phyloP scores from a whole-genome alignment of 2,797 vertebrate genomes.

The Syndactyla subalaris region DNA sequence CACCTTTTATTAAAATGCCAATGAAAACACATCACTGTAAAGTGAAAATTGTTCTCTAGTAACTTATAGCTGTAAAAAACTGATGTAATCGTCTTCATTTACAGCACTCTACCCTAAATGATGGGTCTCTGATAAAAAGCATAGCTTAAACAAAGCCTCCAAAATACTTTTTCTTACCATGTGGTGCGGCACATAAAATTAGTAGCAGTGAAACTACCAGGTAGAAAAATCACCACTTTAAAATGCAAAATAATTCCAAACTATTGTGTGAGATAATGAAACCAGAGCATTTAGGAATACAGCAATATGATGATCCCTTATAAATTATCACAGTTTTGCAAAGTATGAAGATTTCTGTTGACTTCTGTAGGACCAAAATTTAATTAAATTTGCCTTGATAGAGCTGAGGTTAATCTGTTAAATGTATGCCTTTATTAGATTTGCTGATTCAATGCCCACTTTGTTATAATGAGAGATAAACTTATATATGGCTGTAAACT shows the following conservation, averaged over 20 bases:
- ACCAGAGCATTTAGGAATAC: not conserved
- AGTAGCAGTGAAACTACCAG: not conserved
- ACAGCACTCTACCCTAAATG: not conserved
- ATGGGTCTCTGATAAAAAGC: not conserved
- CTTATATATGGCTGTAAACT: not conserved
- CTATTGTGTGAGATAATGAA: not conserved
- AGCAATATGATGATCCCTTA: not conserved
- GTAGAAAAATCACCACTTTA: not conserved
- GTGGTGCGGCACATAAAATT: not conserved
- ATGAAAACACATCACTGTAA: conserved; percentile 4
- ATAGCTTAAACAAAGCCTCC: not conserved
- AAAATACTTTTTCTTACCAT: not conserved
- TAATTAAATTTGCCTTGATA: conserved; percentile 28
- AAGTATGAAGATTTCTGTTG: not conserved
- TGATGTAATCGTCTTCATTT: not conserved
- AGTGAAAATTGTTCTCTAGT: conserved; percentile 33
- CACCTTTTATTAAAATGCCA: conserved; percentile 30
- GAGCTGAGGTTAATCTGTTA: not conserved
- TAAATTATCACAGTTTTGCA: not conserved
- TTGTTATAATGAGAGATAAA: conserved; percentile 18
- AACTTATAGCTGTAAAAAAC: not conserved
- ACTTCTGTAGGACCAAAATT: not conserved
- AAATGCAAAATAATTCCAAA: not conserved
- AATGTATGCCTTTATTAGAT: conserved; percentile 1
- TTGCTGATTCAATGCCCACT: conserved; percentile 14